Evolutionary conservation across 2,888 invertebrate species (phyloP).

Genomic region (Campaea margaritaria): DNA sequence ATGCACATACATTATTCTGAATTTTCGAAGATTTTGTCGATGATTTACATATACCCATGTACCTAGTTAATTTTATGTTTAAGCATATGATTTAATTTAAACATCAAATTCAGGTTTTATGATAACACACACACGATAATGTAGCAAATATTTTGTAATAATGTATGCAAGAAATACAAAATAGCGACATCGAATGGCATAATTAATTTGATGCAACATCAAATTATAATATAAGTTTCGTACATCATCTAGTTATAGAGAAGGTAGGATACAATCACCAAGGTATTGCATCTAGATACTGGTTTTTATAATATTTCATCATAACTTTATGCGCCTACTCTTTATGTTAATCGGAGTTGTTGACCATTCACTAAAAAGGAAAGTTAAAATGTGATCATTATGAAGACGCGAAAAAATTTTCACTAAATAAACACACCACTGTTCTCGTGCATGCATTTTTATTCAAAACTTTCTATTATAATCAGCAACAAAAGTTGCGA

Average conservation of each 20-base stretch:
- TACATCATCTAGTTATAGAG: slow-evolving; percentile 26
- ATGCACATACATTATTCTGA: too few species aligned
- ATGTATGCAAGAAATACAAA: slow-evolving; percentile 1
- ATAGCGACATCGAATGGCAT: slow-evolving; percentile 8
- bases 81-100: too few species aligned
- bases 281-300: slow-evolving; percentile 29
- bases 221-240: slow-evolving; percentile 29
- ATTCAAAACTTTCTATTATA: too few species aligned
- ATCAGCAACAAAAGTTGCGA: too few species aligned
- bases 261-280: slow-evolving; percentile 35
- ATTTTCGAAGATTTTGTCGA: too few species aligned
- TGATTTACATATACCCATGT: too few species aligned
- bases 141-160: slow-evolving; percentile 14
- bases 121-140: too few species aligned
- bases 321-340: slow-evolving; percentile 23
- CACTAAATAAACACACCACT: too few species aligned
- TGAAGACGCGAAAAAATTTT: too few species aligned
- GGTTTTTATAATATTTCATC: slow-evolving; percentile 39
- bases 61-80: too few species aligned
- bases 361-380: slow-evolving; percentile 12
- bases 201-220: slow-evolving; percentile 11
- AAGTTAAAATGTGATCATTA: slow-evolving; percentile 2
- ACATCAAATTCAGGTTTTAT: too few species aligned
- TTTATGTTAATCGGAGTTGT: slow-evolving; percentile 17
- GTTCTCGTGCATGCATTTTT: too few species aligned